A percentile compares a stretch with the other conserved stretches of the same genome.
Conservation (phyloP, 2,113 vertebrate species). For the Cepphus grylle region DNA sequence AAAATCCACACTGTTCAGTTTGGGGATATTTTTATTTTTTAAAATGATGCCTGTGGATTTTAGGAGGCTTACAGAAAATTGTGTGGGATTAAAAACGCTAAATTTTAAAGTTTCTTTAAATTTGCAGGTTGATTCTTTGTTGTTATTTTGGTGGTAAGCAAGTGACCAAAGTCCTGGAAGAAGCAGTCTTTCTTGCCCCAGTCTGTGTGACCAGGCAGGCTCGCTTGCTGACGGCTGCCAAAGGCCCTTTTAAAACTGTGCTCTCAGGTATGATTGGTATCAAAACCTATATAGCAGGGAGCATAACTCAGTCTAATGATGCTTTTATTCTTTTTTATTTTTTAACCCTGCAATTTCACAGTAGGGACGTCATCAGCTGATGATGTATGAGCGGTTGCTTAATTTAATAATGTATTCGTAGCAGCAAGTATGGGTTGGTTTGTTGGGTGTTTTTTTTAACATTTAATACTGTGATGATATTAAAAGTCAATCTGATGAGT, state of each 20-base stretch:
- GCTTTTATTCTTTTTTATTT: background rate
- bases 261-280: background rate
- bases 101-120: background rate
- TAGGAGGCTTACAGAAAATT: background rate
- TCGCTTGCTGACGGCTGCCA: background rate
- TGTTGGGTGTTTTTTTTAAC: background rate
- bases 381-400: background rate
- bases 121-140: background rate
- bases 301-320: background rate
- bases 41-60: background rate
- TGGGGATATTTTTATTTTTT: slow-evolving; percentile 14
- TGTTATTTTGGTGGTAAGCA: background rate
- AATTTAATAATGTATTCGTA: background rate
- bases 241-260: background rate
- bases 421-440: background rate
- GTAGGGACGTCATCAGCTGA: background rate
- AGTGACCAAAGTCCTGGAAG: background rate
- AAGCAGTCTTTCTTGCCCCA: background rate
- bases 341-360: background rate
- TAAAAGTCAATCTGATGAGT: background rate
- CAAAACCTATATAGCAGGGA: background rate
- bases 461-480: background rate
- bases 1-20: background rate
- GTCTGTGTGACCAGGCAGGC: background rate
- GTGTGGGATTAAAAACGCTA: background rate